These are phyloP conservation scores for Pissodes strobi DNA, from an alignment of 1,140 invertebrate species.

Conservation along the genomic window DNA sequence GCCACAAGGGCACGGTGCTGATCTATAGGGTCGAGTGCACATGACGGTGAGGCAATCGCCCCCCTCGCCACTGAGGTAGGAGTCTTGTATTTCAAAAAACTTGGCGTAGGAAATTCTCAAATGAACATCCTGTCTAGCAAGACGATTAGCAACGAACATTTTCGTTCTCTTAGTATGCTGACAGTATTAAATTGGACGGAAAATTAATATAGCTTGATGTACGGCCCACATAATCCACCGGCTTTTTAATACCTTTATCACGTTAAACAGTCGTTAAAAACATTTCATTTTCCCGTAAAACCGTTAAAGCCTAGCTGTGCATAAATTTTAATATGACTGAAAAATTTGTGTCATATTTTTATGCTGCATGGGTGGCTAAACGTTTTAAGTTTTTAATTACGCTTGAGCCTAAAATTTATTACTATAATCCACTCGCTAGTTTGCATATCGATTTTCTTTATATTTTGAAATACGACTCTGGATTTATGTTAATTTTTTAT, in stretches of 20 bases:
- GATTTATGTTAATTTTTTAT: no score
- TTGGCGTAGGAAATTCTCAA: no score
- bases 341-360: constrained; percentile 32
- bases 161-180: background rate
- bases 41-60: no score
- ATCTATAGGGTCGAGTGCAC: no score
- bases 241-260: constrained; percentile 36
- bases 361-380: constrained; percentile 13
- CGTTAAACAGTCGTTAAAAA: constrained; percentile 37
- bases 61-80: no score
- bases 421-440: constrained; percentile 7
- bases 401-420: constrained; percentile 19
- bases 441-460: constrained; percentile 9
- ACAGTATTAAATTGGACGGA: background rate
- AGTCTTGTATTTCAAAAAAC: no score
- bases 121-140: no score
- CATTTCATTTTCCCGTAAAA: constrained; percentile 34
- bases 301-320: constrained; percentile 16
- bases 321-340: constrained; percentile 36
- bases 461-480: no score
- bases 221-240: constrained; percentile 7
- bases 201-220: constrained; percentile 32
- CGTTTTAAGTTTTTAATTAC: constrained; percentile 21
- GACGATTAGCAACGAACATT: background rate
- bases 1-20: no score